A percentile compares a stretch with the other conserved stretches of the same genome.
Conservation (phyloP, 2,797 vertebrate genomes). For the Halcyon leucocephala region DNA sequence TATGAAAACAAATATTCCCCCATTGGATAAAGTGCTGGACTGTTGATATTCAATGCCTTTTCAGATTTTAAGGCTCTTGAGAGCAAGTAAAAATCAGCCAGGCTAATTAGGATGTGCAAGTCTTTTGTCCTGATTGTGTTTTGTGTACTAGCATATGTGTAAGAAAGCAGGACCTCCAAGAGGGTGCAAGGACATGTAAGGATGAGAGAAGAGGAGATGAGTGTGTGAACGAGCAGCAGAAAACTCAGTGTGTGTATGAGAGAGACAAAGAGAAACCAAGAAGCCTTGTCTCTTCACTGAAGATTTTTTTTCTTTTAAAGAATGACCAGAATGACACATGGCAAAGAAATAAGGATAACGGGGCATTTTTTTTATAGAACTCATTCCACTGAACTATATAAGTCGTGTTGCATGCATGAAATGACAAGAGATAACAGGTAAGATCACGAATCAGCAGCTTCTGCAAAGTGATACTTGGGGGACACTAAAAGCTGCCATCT, state of each 20-base stretch:
- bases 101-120: neutral
- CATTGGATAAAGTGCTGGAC: conserved; percentile 58
- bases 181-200: neutral
- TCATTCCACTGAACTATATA: neutral
- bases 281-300: neutral
- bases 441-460: neutral
- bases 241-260: neutral
- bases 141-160: neutral
- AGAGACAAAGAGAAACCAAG: neutral
- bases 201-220: neutral
- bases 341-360: neutral
- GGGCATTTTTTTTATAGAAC: neutral
- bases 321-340: neutral
- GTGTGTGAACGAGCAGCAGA: neutral
- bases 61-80: conserved; percentile 42
- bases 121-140: conserved; percentile 1
- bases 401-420: neutral
- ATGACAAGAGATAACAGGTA: neutral
- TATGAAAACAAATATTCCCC: conserved; percentile 75
- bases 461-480: neutral
- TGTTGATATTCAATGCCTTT: conserved; percentile 63
- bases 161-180: conserved; percentile 17
- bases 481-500: neutral
- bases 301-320: neutral
- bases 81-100: neutral